Evolutionary conservation across 2,797 vertebrate genomes (phyloP).

Genomic region (Martes flavigula): DNA sequence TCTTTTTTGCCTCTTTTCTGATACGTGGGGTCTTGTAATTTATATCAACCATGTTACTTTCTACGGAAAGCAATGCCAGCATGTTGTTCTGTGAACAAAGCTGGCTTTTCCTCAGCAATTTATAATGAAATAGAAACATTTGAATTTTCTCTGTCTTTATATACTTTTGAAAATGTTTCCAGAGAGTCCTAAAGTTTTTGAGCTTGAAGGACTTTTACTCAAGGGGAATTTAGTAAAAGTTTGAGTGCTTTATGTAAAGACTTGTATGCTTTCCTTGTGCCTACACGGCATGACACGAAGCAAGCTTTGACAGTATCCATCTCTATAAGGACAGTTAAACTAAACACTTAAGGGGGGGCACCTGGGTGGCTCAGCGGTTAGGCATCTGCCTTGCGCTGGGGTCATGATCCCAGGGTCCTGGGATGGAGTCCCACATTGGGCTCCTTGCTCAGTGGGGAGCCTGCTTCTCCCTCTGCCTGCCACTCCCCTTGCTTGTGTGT

Average conservation of each 20-base stretch:
- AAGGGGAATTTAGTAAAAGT: background rate
- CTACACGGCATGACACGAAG: background rate
- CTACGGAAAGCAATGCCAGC: background rate
- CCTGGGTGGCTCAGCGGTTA: no score
- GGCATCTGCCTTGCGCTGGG: no score
- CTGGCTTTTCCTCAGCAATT: background rate
- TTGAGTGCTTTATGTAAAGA: background rate
- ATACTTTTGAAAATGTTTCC: conserved; percentile 43
- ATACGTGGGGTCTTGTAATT: background rate
- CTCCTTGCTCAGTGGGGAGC: no score
- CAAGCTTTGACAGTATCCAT: background rate
- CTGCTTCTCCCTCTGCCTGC: no score
- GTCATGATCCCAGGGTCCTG: no score
- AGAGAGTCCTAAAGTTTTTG: conserved; percentile 31
- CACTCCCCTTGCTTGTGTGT: no score
- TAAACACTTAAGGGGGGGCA: background rate
- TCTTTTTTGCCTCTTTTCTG: background rate
- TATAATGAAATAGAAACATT: background rate
- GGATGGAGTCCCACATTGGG: no score
- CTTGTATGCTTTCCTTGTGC: background rate
- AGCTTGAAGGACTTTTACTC: background rate
- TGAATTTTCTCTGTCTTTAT: background rate
- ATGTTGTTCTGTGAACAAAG: background rate
- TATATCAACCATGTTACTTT: background rate
- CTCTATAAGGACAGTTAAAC: background rate